Evolutionary conservation across 30 jellyfish, hydroid and myxozoan species (phyloP).

Genomic region (Hydractinia echinata): DNA sequence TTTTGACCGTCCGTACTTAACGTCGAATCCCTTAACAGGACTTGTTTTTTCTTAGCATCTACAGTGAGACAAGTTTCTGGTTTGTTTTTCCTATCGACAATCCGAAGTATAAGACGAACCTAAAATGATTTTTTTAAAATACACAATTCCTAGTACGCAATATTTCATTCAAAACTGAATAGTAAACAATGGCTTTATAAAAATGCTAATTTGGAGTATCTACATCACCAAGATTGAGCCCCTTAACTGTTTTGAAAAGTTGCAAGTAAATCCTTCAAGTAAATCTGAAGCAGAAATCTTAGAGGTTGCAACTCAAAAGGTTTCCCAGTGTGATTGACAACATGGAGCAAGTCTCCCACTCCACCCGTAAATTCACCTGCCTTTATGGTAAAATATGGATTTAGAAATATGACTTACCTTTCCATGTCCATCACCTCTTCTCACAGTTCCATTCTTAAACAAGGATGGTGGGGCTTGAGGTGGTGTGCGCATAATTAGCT

Average conservation of each 20-base stretch:
- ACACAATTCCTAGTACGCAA: no score
- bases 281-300: no score
- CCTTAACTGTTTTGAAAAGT: no score
- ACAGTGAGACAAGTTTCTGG: constrained; percentile 36
- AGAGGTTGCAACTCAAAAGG: no score
- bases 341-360: not conserved
- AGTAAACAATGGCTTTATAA: no score
- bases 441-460: constrained; percentile 56
- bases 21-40: constrained; percentile 52
- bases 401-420: constrained; percentile 47
- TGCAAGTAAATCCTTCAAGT: no score
- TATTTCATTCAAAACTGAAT: no score
- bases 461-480: constrained; percentile 97
- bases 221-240: no score
- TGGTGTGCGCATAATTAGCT: constrained; percentile 77
- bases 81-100: constrained; percentile 37
- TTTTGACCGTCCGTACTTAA: constrained; percentile 40
- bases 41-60: constrained; percentile 81
- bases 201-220: no score
- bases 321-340: no score
- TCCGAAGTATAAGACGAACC: constrained; percentile 70
- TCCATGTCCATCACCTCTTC: constrained; percentile 69
- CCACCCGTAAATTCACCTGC: not conserved
- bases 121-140: not conserved
- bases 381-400: not conserved